Evolutionary conservation across 2,797 vertebrate genomes (phyloP).

Genomic region (Masticophis lateralis): DNA sequence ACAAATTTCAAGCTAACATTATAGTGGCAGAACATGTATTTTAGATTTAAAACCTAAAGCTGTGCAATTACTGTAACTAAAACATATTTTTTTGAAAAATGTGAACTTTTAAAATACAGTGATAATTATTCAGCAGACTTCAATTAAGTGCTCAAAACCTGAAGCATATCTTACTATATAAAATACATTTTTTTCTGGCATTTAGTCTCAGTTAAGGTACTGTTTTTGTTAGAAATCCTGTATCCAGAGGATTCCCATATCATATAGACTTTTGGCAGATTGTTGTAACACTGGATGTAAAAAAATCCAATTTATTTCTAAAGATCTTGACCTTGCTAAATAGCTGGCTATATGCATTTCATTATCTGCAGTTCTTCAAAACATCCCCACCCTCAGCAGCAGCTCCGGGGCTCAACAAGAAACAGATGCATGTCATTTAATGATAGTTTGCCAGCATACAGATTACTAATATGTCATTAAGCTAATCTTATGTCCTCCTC

Average conservation of each 20-base stretch:
- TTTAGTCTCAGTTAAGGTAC: neutral
- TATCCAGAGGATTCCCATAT: neutral
- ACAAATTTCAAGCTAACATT: neutral
- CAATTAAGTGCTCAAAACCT: neutral
- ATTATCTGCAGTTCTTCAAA: slow-evolving; percentile 22
- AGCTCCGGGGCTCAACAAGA: slow-evolving; percentile 31
- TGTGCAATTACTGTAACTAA: neutral
- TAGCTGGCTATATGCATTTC: slow-evolving; percentile 34
- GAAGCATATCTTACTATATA: neutral
- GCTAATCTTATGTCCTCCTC: slow-evolving; percentile 54
- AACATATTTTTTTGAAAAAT: neutral
- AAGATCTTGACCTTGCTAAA: slow-evolving; percentile 39
- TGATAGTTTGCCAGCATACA: slow-evolving; percentile 43
- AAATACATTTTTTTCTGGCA: neutral
- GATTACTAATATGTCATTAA: slow-evolving; percentile 53
- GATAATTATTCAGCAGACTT: neutral
- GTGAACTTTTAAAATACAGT: neutral
- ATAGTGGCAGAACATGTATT: neutral
- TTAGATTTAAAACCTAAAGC: neutral
- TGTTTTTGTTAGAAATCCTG: neutral
- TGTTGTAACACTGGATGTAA: neutral
- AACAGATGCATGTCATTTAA: slow-evolving; percentile 39
- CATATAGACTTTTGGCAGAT: slow-evolving; percentile 30
- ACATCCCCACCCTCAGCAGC: slow-evolving; percentile 39
- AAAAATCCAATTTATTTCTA: slow-evolving; percentile 45